Evolutionary conservation across 2,888 invertebrate species (phyloP).

Genomic region (Anthoptus insignis): DNA sequence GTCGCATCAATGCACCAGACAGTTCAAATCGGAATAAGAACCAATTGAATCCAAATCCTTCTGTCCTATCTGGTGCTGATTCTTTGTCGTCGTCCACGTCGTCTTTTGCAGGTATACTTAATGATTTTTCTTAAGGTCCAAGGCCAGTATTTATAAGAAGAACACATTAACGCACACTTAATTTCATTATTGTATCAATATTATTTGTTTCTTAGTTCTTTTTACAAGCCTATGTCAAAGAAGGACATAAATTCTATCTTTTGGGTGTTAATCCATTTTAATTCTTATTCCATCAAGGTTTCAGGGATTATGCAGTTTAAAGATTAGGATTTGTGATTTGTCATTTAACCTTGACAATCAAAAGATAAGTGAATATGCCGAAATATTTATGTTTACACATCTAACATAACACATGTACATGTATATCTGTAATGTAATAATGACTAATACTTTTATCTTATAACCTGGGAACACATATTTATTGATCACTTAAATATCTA

Average conservation of each 20-base stretch:
- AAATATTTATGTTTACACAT: not conserved
- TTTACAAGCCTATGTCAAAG: no score
- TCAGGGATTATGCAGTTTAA: not conserved
- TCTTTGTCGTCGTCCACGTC: slow-evolving; percentile 78
- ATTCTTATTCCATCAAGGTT: no score
- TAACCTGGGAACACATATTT: no score
- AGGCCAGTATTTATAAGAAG: no score
- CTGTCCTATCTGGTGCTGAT: slow-evolving; percentile 79
- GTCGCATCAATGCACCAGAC: slow-evolving; percentile 57
- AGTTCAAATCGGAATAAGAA: slow-evolving; percentile 60
- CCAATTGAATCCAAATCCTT: slow-evolving; percentile 67
- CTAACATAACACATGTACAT: not conserved
- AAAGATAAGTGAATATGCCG: not conserved
- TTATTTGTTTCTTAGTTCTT: not conserved
- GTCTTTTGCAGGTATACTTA: slow-evolving; percentile 72
- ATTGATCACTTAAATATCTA: no score
- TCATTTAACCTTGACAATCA: slow-evolving; percentile 1
- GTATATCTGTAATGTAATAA: not conserved
- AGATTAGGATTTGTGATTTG: not conserved
- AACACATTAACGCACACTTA: no score
- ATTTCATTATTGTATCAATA: slow-evolving; percentile 2
- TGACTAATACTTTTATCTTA: not conserved
- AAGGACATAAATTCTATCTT: no score
- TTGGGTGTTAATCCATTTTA: no score
- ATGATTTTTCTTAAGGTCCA: no score